Base-by-base conservation (phyloP, 2,113 vertebrate genomes). In the Caranx ignobilis region DNA sequence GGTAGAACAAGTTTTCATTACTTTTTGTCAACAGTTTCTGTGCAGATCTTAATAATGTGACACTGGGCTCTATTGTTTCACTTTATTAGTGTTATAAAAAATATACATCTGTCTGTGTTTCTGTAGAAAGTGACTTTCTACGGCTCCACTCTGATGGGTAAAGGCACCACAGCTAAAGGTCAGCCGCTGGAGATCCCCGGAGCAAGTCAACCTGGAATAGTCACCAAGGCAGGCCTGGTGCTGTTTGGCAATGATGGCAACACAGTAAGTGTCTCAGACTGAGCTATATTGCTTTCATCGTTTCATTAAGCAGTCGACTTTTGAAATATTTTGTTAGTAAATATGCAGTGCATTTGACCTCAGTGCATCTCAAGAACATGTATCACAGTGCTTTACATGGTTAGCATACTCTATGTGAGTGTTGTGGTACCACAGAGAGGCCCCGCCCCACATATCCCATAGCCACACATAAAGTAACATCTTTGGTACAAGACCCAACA, bases 111-210 rank as follows among this genome's bases (percentile, higher is more conserved):
- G 16, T 59, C 43, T 83, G 19, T 78, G 18, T 70, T 74, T 6
- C 62, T 81, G 9, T 62, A 97, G 96, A 96, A 93, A 79, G 90
- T 97, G 87, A 96, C 96, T 0, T 95, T 97, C 86, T 97, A 95
- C 63, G 95, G 96, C 82, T 97, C 96, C 0, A 88, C 92, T 0
- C 85, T 97, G 79, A 81, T 93, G 67, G 86, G 90, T 3, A 86
- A 91, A 0, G 75, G 88, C 16, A 69, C 90, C 0, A n/a, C 74
- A 34, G 89, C 87, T 0, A 91, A 88, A 0, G 96, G 96, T 10
- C 93, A 95, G 74, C 79, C 85, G 0, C 70, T 97, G 81, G 94
- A 95, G 34, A 96, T 97, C 55, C 92, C 89, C 0, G 96, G 92
- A 31, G 95, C 96, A 41, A 93, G 87, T 18, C 86, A 19, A 6